Percentiles rank a stretch among this genome's conserved stretches.
Evolutionary conservation across 2,888 invertebrate species (phyloP).

Genomic region (Barypeithes pellucidus): DNA sequence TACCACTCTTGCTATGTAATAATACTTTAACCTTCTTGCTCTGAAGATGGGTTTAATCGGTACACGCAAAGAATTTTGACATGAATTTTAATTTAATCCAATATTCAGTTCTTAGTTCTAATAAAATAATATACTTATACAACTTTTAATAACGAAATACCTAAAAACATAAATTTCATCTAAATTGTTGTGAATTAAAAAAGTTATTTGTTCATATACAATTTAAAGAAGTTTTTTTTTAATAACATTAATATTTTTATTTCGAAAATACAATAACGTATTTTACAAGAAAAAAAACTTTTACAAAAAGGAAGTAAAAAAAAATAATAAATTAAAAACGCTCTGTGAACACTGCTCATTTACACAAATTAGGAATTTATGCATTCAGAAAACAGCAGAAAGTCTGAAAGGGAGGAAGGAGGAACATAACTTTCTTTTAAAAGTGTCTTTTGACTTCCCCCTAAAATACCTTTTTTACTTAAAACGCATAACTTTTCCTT

Average conservation of each 20-base stretch:
- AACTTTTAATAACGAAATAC: too few relatives aligned
- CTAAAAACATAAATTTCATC: too few relatives aligned
- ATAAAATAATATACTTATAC: too few relatives aligned
- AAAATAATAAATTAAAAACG: conserved; percentile 30
- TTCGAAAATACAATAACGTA: conserved; percentile 6
- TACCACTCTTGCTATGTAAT: too few relatives aligned
- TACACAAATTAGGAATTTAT: conserved; percentile 46
- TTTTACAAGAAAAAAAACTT: not conserved
- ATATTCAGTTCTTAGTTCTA: too few relatives aligned
- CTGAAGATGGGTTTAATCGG: too few relatives aligned
- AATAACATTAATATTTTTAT: conserved; percentile 1
- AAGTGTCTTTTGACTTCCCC: conserved; percentile 40
- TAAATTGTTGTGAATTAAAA: too few relatives aligned
- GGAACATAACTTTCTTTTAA: conserved; percentile 43
- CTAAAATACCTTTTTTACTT: conserved; percentile 36
- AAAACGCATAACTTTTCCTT: conserved; percentile 32
- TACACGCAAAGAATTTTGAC: too few relatives aligned
- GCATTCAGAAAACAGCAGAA: conserved; percentile 35
- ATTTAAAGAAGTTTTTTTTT: not conserved
- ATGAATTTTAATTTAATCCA: too few relatives aligned
- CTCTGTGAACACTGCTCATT: conserved; percentile 41
- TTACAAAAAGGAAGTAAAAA: conserved; percentile 14
- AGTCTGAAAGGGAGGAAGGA: conserved; percentile 27
- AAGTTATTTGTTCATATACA: too few relatives aligned
- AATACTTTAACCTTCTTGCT: too few relatives aligned